Percentiles rank a stretch among this genome's conserved stretches.
Conservation (phyloP, 2,113 vertebrate species). For the Gila orcuttii region DNA sequence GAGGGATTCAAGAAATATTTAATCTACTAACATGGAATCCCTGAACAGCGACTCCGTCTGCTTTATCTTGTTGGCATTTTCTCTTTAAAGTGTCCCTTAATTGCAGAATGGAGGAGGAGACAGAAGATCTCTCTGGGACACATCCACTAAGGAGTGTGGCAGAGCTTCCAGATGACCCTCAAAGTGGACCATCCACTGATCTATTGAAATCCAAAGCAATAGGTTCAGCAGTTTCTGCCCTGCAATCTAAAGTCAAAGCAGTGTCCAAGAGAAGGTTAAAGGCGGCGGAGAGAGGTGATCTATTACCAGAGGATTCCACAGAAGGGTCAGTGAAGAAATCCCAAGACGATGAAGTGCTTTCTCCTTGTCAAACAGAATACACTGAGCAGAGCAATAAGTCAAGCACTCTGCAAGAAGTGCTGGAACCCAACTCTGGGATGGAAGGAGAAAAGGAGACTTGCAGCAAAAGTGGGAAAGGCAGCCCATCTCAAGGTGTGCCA, state of each 20-base stretch:
- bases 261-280: conserved; percentile 78
- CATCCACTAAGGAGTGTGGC: conserved; percentile 9
- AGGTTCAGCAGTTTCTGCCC: conserved; percentile 70
- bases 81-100: neutral
- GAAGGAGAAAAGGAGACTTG: conserved; percentile 42
- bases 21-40: conserved; percentile 13
- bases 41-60: neutral
- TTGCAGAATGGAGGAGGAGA: conserved; percentile 23
- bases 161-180: conserved; percentile 54
- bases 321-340: conserved; percentile 55
- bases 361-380: conserved; percentile 41
- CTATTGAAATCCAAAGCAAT: conserved; percentile 54
- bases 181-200: conserved; percentile 60
- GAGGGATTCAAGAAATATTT: neutral
- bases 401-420: conserved; percentile 66
- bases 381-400: conserved; percentile 45
- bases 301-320: neutral
- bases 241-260: conserved; percentile 86
- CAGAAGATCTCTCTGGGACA: neutral
- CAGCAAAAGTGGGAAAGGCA: conserved; percentile 21
- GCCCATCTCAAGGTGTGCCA: neutral
- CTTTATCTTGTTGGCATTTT: neutral
- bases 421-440: conserved; percentile 67
- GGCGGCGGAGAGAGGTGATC: conserved; percentile 53
- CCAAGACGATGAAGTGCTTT: conserved; percentile 39